A percentile compares a stretch with the other conserved stretches of the same genome.
Conservation (phyloP, 2,888 invertebrate species). For the Drosophila parthenogenetica region DNA sequence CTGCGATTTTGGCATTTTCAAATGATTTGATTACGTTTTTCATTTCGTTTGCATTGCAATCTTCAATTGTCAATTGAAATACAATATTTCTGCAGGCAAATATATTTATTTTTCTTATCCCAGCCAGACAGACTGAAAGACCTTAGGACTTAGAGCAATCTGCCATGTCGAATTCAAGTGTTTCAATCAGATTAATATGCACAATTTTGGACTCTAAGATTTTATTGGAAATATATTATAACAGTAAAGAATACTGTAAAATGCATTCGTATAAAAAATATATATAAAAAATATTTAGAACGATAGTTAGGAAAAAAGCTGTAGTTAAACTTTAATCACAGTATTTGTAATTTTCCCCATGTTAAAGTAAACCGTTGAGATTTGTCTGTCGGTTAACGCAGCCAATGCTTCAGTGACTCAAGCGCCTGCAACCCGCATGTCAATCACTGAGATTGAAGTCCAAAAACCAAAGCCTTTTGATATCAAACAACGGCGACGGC, state of each 20-base stretch:
- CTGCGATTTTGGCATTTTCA: slow-evolving; percentile 57
- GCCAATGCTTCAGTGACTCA: slow-evolving; percentile 29
- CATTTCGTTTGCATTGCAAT: slow-evolving; percentile 64
- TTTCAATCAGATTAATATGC: slow-evolving; percentile 60
- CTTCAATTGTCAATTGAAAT: slow-evolving; percentile 74
- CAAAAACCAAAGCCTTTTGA: slow-evolving; percentile 47
- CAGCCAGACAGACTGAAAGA: slow-evolving; percentile 25
- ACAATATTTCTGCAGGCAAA: slow-evolving; percentile 68
- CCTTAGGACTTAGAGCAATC: slow-evolving; percentile 2
- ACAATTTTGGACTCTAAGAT: slow-evolving; percentile 29
- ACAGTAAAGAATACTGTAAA: neutral
- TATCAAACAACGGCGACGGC: slow-evolving; percentile 44
- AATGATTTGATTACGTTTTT: slow-evolving; percentile 77
- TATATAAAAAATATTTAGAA: no score
- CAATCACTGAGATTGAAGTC: slow-evolving; percentile 73
- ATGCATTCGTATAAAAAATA: neutral
- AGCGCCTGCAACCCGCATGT: slow-evolving; percentile 67
- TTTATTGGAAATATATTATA: neutral
- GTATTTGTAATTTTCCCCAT: neutral
- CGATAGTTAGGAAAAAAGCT: neutral
- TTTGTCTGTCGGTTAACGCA: slow-evolving; percentile 54
- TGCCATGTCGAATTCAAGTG: slow-evolving; percentile 21
- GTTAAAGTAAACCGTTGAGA: slow-evolving; percentile 49
- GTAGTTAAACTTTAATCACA: neutral
- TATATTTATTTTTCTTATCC: slow-evolving; percentile 41